Percentiles rank a stretch among this genome's conserved stretches.
Conservation (phyloP, 2,113 vertebrate species). For the Trogon surrucura region DNA sequence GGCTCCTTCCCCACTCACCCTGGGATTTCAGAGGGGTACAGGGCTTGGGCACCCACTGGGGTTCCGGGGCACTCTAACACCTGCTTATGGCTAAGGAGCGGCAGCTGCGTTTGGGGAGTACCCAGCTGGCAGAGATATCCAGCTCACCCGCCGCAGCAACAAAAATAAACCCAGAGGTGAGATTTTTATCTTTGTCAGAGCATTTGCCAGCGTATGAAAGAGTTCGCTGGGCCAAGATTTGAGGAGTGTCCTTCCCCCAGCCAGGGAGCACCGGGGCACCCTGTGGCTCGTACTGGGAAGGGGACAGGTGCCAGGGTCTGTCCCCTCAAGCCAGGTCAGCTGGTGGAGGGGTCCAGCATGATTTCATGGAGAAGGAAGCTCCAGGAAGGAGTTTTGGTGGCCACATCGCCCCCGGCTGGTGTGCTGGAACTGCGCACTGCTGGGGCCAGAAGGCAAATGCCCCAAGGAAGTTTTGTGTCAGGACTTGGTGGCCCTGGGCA, state of each 20-base stretch:
- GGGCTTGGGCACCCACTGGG: not conserved
- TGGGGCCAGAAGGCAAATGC: not conserved
- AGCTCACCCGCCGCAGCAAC: not conserved
- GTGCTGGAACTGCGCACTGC: not conserved
- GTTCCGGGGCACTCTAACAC: accelerated
- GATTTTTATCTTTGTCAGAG: not conserved
- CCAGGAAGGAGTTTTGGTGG: not conserved
- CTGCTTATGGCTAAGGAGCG: not conserved
- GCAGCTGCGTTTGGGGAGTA: not conserved
- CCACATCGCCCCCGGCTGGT: accelerated
- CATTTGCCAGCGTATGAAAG: accelerated
- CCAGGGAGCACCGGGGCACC: not conserved
- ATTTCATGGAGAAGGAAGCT: not conserved
- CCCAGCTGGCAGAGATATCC: not conserved
- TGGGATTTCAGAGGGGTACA: accelerated
- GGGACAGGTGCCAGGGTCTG: not conserved
- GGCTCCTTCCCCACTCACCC: not conserved
- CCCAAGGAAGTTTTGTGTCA: not conserved
- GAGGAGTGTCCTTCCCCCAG: not conserved
- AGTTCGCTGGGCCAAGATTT: not conserved
- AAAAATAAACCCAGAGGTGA: not conserved
- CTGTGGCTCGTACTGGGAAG: accelerated
- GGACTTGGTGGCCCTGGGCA: not conserved
- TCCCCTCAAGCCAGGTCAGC: not conserved
- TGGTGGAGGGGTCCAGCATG: not conserved